Base-by-base conservation (phyloP, 2,888 invertebrate genomes). In the Lepidochitona cinerea region DNA sequence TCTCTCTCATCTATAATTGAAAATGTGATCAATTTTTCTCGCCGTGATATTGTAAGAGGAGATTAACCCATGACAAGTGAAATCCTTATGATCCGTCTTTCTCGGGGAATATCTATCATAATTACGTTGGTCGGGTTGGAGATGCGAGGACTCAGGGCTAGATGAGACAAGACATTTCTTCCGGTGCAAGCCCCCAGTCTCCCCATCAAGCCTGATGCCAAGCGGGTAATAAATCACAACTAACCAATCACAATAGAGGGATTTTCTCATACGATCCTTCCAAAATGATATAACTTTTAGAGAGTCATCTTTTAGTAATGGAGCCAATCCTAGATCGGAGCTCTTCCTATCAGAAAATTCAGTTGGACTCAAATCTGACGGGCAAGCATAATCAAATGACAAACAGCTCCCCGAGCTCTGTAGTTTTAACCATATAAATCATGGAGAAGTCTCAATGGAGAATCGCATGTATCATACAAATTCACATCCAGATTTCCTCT, bases 1-100 rank as follows among this genome's bases (percentile, higher is more conserved):
- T 59, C 59, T 4, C 14, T 14, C 59, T 59, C 59, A 59, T 59
- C 32, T 9, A 59, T 59, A 59, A 59, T 59, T 59, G 59, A 59
- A 59, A 59, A 59, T 59, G 59, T 59, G 26, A 59, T 59, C 59
- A 59, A 59, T 59, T 59, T 59, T 59, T 59, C 29, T 59, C 59
- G 59, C 59, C 26, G 26, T 59, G 59, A 59, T 59, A 59, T 59
- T 59, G 59, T 59, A 59, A 59, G 29, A 32, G 59, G 59, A 59
- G 59, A 59, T 59, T 32, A 59, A 14, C 23, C 26, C 14, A 32
- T 59, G 59, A 59, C 59, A 59, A 32, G 59, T 59, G 29, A 29
- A 59, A 59, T 59, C 59, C 59, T 23, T 23, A 29, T 59, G 23
- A 59, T 59, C 59, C 59, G 32, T 59, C 59, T 59, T 26, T 29